Evolutionary conservation across 2,113 vertebrate species (phyloP), one percentile per base, ranked within the genome.

Genomic region (Colinus virginianus): DNA sequence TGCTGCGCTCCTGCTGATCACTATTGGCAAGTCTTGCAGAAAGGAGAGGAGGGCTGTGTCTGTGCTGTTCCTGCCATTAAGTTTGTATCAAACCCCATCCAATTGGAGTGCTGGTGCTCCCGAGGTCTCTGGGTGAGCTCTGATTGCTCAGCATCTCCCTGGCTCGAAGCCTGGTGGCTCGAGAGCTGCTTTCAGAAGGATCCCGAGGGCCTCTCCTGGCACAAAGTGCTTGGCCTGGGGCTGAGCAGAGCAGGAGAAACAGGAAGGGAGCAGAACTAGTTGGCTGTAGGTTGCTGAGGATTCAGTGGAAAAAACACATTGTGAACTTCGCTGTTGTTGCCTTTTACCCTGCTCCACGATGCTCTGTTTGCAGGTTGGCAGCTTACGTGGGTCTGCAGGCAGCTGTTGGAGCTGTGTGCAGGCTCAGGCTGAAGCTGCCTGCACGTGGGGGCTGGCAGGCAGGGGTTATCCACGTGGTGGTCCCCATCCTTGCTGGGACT

Each of bases 381-480:
- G 17, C 13, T 70, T 34, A n/a, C 3, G 6, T 32, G 77, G 55
- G 58, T 14, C 15, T 2, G 16, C 4, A 70, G 62, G 62, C 32
- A 4, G 4, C 64, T 23, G 66, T 84, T 56, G 69, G 18, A 2
- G 2, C 43, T 8, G 59, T 7, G 19, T 22, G 66, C 51, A 15
- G 40, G 9, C 8, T 56, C 71, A 71, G 71, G 68, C 38, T 48
- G 81, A 32, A 59, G 3, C 17, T 4, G 1, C 38, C 61, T 22
- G 34, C 13, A 8, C n/a, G 26, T 36, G 19, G 70, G 34, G 53
- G 19, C 59, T 58, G 63, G 14, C 49, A 4, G 6, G 1, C 21
- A 1, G 2, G 46, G 14, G 4, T 69, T 40, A 3, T 8, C 23
- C 4, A 0, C 13, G 2, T 5, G 0, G 0, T 11, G 8, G 19